Evolutionary conservation across 2,797 vertebrate genomes (phyloP), one percentile per base, ranked within the genome.

Genomic region (Trematomus bernacchii): DNA sequence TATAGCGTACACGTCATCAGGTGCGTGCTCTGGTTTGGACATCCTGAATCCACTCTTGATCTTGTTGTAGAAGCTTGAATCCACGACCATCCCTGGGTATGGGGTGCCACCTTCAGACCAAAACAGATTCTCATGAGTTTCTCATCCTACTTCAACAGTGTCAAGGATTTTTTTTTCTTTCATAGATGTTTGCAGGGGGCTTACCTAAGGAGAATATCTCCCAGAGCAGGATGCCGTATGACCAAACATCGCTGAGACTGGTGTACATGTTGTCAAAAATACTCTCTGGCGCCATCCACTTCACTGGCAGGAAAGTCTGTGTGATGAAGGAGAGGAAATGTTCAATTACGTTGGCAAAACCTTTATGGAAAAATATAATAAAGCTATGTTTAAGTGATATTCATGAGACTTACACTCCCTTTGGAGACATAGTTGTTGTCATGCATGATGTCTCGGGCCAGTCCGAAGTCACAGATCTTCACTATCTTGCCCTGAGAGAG

Each of bases 251-350:
- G 27, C 98, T 99, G 66, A 99, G 91, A 0, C 97, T 97, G 23
- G 98, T 99, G 90, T 99, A 99, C 55, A 99, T 87, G 89, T 99
- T 99, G 92, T 99, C 98, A 70, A 99, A 99, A 91, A 99, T 99
- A 78, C 98, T 99, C 91, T 99, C 98, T 0, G 98, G 98, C 18
- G 98, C 98, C 98, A 99, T 99, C 98, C 98, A 99, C 92, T 99
- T 99, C 75, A 99, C 98, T 0, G 98, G 98, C 42, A 99, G 95
- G 63, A 99, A 99, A 5, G 98, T 99, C 98, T 99, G 88, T 51
- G 60, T 47, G 9, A 50, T 1, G 0, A 62, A 4, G 52, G n/a
- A 58, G 46, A 71, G 42, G 52, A 59, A 21, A 77, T 11, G 15
- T 42, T 77, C 19, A 48, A 12, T 37, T 13, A 27, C 3, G 30